Evolutionary conservation across 1,140 invertebrate species (phyloP), one percentile per base, ranked within the genome.

Genomic region (Anastrepha ludens): DNA sequence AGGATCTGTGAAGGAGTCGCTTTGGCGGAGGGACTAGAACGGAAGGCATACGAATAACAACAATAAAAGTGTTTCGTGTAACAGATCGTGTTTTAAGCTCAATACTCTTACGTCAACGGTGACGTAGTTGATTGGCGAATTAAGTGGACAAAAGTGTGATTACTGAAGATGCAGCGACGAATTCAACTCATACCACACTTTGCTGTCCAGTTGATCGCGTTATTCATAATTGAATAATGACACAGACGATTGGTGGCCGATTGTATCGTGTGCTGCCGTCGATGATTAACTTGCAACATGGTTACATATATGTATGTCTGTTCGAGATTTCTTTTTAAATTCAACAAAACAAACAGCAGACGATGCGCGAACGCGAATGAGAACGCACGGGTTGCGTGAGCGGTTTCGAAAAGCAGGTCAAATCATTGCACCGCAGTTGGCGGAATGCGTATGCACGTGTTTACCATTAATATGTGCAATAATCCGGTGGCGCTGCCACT

Each of bases 371-470:
- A 81, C n/a, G 74, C 44, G 47, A 29, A 29, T 29, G 29, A 29
- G 29, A 29, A 29, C 20, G 47, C 17, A 20, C 47, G 17, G 29
- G 41, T 70, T 78, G 44, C 67, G 67, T 62, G 67, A 47, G 67
- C 9, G 50, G n/a, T 2, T 81, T 81, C 47, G 47, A 39, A 81
- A 81, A 81, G 17, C n/a, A 81, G 74, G 74, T 81, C n/a, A 50
- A 81, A 81, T 81, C 50, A 20, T 9, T 55, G 44, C 47, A n/a
- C 74, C 9, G 74, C 74, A n/a, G 41, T 20, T 20, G 20, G 13
- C 8, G 74, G 74, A 81, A 81, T 81, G n/a, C 74, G 17, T 55
- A n/a, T 81, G 74, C 74, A 81, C 74, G 74, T 81, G 74, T n/a
- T 58, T 55, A 11, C n/a, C n/a, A 81, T 81, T 55, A 15, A 81